Conservation (phyloP, 2,797 vertebrate species). For the Gorsachius magnificus region DNA sequence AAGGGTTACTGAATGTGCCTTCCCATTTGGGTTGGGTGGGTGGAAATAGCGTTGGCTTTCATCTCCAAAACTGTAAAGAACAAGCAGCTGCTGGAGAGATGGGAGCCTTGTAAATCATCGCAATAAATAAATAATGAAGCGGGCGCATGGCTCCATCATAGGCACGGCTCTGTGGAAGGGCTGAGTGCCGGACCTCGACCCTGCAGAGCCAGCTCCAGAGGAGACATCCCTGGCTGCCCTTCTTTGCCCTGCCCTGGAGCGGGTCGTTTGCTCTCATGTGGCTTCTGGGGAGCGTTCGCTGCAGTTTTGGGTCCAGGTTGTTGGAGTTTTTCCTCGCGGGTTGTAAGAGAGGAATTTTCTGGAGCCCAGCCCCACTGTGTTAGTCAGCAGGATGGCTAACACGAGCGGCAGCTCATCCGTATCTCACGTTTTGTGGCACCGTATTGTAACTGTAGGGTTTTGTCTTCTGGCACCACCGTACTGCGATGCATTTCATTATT, state of each 20-base stretch:
- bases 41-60: conserved; percentile 23
- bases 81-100: conserved; percentile 9
- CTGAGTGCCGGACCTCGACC: fast-evolving
- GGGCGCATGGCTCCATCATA: fast-evolving
- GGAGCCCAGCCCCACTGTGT: background rate
- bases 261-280: background rate
- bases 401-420: fast-evolving
- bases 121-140: background rate
- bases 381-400: background rate
- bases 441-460: background rate
- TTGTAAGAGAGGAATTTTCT: background rate
- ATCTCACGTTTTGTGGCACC: background rate
- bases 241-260: fast-evolving
- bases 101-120: background rate
- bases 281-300: background rate
- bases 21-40: background rate
- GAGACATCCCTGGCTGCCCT: background rate
- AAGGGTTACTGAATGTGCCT: conserved; percentile 39
- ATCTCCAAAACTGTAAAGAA: conserved; percentile 36
- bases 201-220: fast-evolving
- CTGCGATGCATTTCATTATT: background rate
- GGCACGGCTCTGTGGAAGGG: background rate
- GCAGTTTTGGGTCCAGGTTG: background rate
- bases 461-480: background rate
- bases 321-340: background rate